Conservation (phyloP, 2,113 vertebrate genomes). For the Ptilonorhynchus violaceus region DNA sequence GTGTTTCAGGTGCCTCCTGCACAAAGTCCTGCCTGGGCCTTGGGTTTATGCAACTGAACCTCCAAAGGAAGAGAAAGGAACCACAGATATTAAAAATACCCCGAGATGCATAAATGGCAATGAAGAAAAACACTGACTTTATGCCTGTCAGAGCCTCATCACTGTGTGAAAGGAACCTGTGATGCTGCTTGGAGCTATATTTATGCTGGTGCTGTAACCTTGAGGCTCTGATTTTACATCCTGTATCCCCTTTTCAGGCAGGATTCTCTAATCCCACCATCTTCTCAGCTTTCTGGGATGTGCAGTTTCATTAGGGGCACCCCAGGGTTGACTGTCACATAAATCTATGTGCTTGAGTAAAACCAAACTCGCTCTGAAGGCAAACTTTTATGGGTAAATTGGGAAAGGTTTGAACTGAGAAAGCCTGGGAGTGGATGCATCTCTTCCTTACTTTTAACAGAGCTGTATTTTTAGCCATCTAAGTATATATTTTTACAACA, state of each 20-base stretch:
- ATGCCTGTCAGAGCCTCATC: slow-evolving; percentile 10
- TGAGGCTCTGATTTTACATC: background rate
- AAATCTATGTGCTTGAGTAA: background rate
- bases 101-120: background rate
- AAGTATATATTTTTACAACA: background rate
- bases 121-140: background rate
- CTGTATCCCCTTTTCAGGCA: background rate
- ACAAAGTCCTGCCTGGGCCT: background rate
- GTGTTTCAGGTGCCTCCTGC: background rate
- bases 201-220: background rate
- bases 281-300: background rate
- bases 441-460: background rate
- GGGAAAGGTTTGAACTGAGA: background rate
- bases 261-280: background rate
- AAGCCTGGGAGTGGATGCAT: background rate
- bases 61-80: background rate
- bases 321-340: background rate
- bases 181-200: background rate
- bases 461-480: background rate
- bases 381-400: background rate
- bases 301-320: background rate
- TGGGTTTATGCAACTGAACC: background rate
- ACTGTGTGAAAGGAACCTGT: background rate
- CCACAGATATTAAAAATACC: background rate
- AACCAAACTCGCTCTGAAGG: background rate